Evolutionary conservation across 2,113 vertebrate genomes (phyloP).

Genomic region (Empidonax alnorum): DNA sequence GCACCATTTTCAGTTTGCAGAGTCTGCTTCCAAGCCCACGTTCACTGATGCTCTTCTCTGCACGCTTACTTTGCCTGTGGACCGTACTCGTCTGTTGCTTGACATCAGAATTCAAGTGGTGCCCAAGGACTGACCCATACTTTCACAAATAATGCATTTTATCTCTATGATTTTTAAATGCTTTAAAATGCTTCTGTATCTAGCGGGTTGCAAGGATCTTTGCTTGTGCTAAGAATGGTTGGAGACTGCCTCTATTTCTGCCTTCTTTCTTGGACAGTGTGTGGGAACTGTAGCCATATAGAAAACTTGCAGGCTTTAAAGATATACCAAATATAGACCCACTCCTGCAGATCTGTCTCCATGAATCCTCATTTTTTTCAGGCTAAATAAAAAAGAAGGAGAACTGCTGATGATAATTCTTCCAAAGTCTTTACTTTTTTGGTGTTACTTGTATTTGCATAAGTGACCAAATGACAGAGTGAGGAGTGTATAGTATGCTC

Average conservation of each 20-base stretch:
- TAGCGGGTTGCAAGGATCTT: background rate
- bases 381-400: background rate
- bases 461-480: background rate
- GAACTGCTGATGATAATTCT: background rate
- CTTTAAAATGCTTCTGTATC: background rate
- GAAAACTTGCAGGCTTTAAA: background rate
- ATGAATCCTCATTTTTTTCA: background rate
- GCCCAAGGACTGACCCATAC: background rate
- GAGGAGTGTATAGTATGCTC: background rate
- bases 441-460: background rate
- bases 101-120: background rate
- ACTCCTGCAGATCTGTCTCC: background rate
- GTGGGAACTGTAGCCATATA: background rate
- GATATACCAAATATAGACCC: background rate
- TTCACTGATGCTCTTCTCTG: background rate
- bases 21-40: background rate
- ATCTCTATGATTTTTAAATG: background rate
- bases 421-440: background rate
- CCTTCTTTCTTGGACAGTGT: background rate
- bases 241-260: background rate
- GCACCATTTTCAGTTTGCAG: background rate
- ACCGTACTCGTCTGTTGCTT: background rate
- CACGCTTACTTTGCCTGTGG: background rate
- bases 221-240: background rate
- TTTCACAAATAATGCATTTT: background rate